Base-by-base conservation (phyloP, 1,140 invertebrate species). In the Drosophila pruinosa region DNA sequence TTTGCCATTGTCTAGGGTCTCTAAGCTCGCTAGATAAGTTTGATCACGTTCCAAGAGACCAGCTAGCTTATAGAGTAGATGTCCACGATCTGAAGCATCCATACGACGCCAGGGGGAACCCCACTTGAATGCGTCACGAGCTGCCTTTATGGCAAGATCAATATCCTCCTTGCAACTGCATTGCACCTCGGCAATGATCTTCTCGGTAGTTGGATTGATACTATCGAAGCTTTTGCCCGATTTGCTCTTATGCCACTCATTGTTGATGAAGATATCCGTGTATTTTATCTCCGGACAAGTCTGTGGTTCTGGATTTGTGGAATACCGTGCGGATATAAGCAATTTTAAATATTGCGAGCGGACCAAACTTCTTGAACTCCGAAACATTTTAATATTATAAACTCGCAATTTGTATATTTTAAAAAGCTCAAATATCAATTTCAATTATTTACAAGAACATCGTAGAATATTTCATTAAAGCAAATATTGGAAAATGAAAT, bases 191-290 rank as follows among this genome's bases (percentile, higher is more conserved):
- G 95, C 93, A 70, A 99, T 98, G 0, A 94, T 92, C 91, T 98
- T 92, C 19, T 95, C 98, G 3, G 95, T 99, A 2, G 96, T 82
- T 0, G 98, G 98, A 91, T 99, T 98, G 14, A 98, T 91, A 0
- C 97, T 97, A 12, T 94, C 92, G 91, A 99, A 99, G 1, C 95
- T 98, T 92, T 97, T 96, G 0, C 97, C 96, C 47, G 95, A 95
- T 38, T 93, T 93, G 0, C 98, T 96, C 89, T 98, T 96, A 63
- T 96, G 94, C 96, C 97, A 99, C 92, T 99, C 97, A 93, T 99
- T 99, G 92, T 99, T 98, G 63, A 99, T 98, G 89, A 99, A 99
- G 45, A 99, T n/a, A n/a, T n/a, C n/a, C n/a, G n/a, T n/a, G n/a
- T n/a, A n/a, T n/a, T n/a, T n/a, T n/a, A n/a, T n/a, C n/a, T n/a